phyloP scores from a whole-genome alignment of 2,797 vertebrate genomes.

The Neosalanx taihuensis region DNA sequence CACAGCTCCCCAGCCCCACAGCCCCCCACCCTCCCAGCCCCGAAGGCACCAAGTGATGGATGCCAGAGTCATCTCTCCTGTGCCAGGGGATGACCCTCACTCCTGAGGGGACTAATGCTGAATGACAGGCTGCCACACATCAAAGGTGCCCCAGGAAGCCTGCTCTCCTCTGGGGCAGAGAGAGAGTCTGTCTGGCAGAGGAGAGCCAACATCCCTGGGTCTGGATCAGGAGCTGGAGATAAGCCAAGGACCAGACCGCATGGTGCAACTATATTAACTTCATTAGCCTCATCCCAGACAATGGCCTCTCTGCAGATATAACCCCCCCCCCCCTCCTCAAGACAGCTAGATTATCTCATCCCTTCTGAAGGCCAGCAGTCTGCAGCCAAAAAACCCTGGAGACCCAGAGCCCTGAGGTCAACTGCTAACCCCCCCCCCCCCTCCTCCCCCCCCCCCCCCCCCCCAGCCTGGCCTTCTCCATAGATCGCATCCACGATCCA shows the following conservation, averaged over 20 bases:
- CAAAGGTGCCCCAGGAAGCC: constrained; percentile 75
- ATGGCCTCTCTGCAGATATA: constrained; percentile 59
- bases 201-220: neutral
- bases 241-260: constrained; percentile 66
- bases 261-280: constrained; percentile 71
- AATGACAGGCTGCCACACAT: constrained; percentile 79
- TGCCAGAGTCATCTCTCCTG: constrained; percentile 34
- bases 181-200: constrained; percentile 30
- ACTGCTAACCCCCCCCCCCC: constrained; percentile 20
- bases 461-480: neutral
- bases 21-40: constrained; percentile 30
- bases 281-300: constrained; percentile 62
- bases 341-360: constrained; percentile 70
- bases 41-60: too few relatives aligned
- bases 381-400: constrained; percentile 52
- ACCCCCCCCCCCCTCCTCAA: constrained; percentile 41
- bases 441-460: neutral
- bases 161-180: constrained; percentile 56
- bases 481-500: too few relatives aligned
- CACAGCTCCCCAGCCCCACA: too few relatives aligned
- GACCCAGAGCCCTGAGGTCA: constrained; percentile 54
- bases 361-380: constrained; percentile 56
- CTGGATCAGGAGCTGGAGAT: constrained; percentile 52
- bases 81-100: constrained; percentile 49
- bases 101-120: constrained; percentile 76